phyloP scores from a whole-genome alignment of 2,888 invertebrate genomes.

The Cerastis leucographa region DNA sequence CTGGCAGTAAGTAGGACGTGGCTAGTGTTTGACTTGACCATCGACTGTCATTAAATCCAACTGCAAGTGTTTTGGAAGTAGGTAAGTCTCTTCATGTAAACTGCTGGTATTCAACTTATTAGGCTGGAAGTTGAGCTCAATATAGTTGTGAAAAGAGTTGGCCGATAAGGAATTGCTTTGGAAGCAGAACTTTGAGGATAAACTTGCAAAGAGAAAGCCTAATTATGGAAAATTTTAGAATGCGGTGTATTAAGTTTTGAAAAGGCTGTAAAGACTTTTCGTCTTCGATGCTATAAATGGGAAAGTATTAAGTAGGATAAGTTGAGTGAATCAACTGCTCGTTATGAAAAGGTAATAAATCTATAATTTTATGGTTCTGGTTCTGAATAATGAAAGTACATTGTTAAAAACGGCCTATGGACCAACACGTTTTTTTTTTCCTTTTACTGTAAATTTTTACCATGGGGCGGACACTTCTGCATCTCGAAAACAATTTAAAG shows the following conservation, averaged over 20 bases:
- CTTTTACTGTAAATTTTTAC: too few relatives aligned
- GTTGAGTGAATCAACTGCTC: background rate
- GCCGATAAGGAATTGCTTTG: background rate
- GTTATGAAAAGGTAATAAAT: background rate
- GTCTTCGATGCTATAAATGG: background rate
- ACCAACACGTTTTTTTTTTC: too few relatives aligned
- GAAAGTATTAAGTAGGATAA: background rate
- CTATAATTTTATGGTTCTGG: too few relatives aligned
- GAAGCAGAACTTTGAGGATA: slow-evolving; percentile 23
- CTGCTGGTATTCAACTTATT: background rate
- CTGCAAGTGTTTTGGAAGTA: slow-evolving; percentile 1
- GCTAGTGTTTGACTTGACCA: slow-evolving; percentile 19
- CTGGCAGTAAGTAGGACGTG: slow-evolving; percentile 17
- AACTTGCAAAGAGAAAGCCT: slow-evolving; percentile 8
- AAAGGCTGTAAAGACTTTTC: background rate
- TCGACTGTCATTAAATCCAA: slow-evolving; percentile 41
- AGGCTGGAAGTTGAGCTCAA: background rate
- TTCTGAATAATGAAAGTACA: too few relatives aligned
- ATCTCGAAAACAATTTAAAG: too few relatives aligned
- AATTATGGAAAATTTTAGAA: slow-evolving; percentile 23
- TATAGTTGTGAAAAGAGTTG: too few relatives aligned
- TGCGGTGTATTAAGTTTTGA: background rate
- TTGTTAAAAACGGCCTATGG: too few relatives aligned
- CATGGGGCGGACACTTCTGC: too few relatives aligned
- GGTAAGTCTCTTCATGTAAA: background rate